Percentiles rank a stretch among this genome's conserved stretches.
Conservation (phyloP, 1,140 invertebrate genomes). For the Aphidius gifuensis region DNA sequence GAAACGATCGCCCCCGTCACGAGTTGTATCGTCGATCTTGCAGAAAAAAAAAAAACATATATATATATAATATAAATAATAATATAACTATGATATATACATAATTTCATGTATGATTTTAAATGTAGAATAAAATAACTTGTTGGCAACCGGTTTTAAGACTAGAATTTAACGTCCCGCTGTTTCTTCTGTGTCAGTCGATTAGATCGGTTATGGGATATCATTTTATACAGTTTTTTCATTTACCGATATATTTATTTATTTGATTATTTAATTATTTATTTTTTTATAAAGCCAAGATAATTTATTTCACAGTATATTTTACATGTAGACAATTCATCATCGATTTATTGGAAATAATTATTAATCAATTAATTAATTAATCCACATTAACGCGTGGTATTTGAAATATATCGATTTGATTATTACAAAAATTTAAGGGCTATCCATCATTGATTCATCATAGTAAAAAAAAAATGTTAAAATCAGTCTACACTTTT, state of each 20-base stretch:
- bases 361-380: too few species aligned
- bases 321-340: too few species aligned
- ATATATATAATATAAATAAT: too few species aligned
- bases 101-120: not conserved
- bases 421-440: too few species aligned
- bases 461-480: too few species aligned
- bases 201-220: constrained; percentile 20
- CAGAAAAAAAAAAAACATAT: constrained; percentile 9
- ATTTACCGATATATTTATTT: constrained; percentile 3
- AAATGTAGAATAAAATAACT: constrained; percentile 1
- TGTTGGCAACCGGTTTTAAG: constrained; percentile 15
- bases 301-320: not conserved
- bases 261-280: not conserved
- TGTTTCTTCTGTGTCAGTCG: constrained; percentile 20
- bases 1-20: constrained; percentile 27
- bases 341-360: too few species aligned
- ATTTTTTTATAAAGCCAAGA: not conserved
- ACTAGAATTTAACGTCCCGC: constrained; percentile 20
- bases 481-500: too few species aligned
- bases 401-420: too few species aligned
- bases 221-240: constrained; percentile 11
- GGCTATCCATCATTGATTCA: too few species aligned
- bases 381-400: too few species aligned
- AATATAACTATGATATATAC: not conserved
- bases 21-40: constrained; percentile 9